These are phyloP conservation scores for Cactoblastis cactorum DNA, from an alignment of 2,888 invertebrate genomes.

Conservation along the genomic window DNA sequence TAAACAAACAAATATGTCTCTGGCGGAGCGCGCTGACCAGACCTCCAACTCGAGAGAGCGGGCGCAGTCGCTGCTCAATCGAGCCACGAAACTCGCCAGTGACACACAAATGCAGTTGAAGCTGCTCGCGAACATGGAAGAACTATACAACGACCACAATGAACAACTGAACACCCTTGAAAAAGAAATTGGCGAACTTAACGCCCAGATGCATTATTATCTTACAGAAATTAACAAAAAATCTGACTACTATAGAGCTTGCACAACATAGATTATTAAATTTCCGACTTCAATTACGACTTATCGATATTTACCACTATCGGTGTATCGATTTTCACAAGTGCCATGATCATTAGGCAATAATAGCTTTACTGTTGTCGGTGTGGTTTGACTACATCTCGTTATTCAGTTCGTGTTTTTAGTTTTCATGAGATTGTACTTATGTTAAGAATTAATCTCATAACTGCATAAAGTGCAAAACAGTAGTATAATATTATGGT, in stretches of 20 bases:
- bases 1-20: constrained; percentile 83
- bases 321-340: constrained; percentile 31
- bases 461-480: not conserved
- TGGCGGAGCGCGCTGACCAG: constrained; percentile 85
- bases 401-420: constrained; percentile 12
- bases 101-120: constrained; percentile 87
- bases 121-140: constrained; percentile 85
- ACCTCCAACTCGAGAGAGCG: constrained; percentile 89
- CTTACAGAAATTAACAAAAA: constrained; percentile 80
- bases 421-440: constrained; percentile 7
- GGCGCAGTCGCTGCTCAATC: constrained; percentile 86
- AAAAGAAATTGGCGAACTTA: constrained; percentile 81
- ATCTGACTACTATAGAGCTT: constrained; percentile 81
- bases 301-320: constrained; percentile 19
- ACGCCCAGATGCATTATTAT: constrained; percentile 82
- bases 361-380: constrained; percentile 37
- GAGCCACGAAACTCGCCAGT: constrained; percentile 90
- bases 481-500: constrained; percentile 7
- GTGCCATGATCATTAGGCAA: constrained; percentile 47
- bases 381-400: constrained; percentile 53
- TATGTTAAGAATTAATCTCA: constrained; percentile 3
- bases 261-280: constrained; percentile 56
- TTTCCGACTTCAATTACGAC: constrained; percentile 13
- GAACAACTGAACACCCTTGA: constrained; percentile 79
- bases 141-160: constrained; percentile 83